phyloP scores from a whole-genome alignment of 2,797 vertebrate species.

The Intellagama lesueurii region DNA sequence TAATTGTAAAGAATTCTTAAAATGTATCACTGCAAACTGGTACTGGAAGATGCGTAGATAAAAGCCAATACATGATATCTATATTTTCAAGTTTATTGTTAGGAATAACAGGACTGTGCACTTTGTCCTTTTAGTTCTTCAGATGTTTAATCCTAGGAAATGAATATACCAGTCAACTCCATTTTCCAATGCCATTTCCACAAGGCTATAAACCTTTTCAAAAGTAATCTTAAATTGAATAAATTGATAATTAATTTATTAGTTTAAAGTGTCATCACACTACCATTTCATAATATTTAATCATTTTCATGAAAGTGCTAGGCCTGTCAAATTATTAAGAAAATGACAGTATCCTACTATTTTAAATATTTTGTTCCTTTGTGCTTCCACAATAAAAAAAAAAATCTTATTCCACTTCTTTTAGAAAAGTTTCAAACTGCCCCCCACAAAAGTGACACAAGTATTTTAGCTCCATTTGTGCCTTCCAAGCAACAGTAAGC shows the following conservation, averaged over 20 bases:
- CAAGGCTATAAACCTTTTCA: neutral
- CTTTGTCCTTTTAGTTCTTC: neutral
- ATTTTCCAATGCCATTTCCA: neutral
- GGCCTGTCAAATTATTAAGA: conserved; percentile 36
- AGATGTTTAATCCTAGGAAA: neutral
- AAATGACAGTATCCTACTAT: conserved; percentile 46
- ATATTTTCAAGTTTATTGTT: neutral
- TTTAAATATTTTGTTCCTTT: conserved; percentile 34
- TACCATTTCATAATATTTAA: neutral
- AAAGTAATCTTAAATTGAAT: neutral
- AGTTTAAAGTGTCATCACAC: neutral
- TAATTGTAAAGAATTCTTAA: neutral
- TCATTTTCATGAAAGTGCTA: conserved; percentile 1
- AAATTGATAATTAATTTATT: neutral
- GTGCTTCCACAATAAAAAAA: neutral
- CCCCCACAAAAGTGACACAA: neutral
- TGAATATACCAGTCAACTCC: neutral
- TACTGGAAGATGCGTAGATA: neutral
- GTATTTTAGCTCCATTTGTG: neutral
- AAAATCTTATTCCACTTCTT: neutral
- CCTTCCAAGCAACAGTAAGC: neutral
- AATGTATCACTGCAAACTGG: neutral
- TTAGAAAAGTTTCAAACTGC: neutral
- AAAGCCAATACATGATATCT: neutral
- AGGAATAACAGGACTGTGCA: neutral